Evolutionary conservation across 2,888 invertebrate genomes (phyloP), one percentile per base, ranked within the genome.

Genomic region (Andrena chrysosceles): DNA sequence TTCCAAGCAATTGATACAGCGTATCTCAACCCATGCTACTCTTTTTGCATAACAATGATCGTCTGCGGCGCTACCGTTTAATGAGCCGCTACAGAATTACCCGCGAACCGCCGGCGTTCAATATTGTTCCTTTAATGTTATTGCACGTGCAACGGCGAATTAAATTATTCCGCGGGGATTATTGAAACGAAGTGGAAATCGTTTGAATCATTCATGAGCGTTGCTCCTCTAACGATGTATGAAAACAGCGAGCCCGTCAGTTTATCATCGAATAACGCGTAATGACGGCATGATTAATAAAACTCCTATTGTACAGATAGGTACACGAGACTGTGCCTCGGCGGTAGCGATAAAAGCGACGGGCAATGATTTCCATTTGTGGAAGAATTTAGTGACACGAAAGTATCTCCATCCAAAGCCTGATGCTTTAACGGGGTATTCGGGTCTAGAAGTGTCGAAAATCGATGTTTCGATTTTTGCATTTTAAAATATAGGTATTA

Each of bases 61-160:
- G n/a, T n/a, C 20, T n/a, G 20, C 48, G 16, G 26, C 7, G 70
- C 59, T 48, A 20, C 29, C 26, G 7, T 60, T 70, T 48, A 70
- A 70, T 42, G 29, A 70, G 48, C 26, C 29, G 42, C n/a, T 56
- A 29, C 26, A n/a, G 29, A 10, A 42, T 69, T 59, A 29, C 16
- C n/a, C 5, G 13, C 7, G 56, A 56, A 1, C 42, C 16, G 5
- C 2, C 26, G 16, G 7, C 35, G 8, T 49, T 33, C 20, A 42
- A 76, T 62, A 76, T 62, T 16, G 29, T 62, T 35, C 20, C 31
- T 70, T 62, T 76, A 60, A 20, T 33, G 26, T 56, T 26, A 20
- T 54, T 29, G 29, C 42, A 29, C 42, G 2, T 23, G 20, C 42
- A 16, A 23, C 7, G 2, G 8, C 3, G 8, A 56, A 42, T 33